These are phyloP conservation scores for Cephus spinipes DNA, from an alignment of 2,888 invertebrate species.

Conservation along the genomic window DNA sequence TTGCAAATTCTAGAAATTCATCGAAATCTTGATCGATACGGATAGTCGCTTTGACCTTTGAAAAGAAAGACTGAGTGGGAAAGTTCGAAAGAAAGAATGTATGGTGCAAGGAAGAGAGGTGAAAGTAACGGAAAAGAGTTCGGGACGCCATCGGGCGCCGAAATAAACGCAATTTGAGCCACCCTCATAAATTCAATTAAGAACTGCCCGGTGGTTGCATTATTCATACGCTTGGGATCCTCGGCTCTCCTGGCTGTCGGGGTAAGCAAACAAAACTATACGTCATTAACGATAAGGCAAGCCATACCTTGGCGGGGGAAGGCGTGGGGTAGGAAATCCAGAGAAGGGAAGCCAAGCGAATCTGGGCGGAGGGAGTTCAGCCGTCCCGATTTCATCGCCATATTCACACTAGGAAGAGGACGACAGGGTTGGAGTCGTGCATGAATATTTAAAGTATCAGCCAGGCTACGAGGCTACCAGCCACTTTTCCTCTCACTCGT, in stretches of 20 bases:
- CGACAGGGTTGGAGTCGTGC: neutral
- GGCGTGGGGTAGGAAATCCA: too few species aligned
- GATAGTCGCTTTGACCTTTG: too few species aligned
- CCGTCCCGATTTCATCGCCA: slow-evolving; percentile 2
- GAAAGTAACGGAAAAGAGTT: too few species aligned
- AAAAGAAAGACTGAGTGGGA: too few species aligned
- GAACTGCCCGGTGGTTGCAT: slow-evolving; percentile 22
- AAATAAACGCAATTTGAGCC: slow-evolving; percentile 25
- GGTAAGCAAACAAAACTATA: slow-evolving; percentile 23
- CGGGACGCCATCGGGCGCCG: neutral
- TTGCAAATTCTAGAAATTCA: too few species aligned
- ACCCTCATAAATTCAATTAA: slow-evolving; percentile 27
- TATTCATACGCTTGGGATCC: slow-evolving; percentile 21
- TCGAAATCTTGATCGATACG: too few species aligned
- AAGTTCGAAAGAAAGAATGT: too few species aligned
- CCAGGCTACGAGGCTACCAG: neutral
- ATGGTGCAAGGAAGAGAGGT: too few species aligned
- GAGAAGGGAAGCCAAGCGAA: slow-evolving; percentile 4
- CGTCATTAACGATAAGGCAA: slow-evolving; percentile 26
- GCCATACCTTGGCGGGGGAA: neutral
- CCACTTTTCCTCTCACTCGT: neutral
- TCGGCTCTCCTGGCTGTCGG: neutral
- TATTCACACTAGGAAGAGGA: slow-evolving; percentile 3
- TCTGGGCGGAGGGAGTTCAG: neutral
- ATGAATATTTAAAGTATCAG: slow-evolving; percentile 2